These are phyloP conservation scores for Phocoena phocoena DNA, from an alignment of 2,113 vertebrate species.

Conservation along the genomic window DNA sequence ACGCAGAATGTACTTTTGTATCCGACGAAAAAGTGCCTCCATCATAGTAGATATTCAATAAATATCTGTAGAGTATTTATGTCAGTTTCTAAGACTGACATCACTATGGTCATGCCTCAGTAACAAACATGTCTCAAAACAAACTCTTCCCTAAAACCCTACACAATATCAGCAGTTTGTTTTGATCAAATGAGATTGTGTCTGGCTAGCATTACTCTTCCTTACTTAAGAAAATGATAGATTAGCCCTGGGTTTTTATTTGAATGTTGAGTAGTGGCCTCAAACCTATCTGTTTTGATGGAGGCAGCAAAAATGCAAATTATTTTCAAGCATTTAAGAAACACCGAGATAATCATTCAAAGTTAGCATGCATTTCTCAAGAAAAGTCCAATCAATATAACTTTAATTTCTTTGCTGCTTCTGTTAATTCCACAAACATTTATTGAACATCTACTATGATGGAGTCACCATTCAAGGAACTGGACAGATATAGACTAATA, in stretches of 20 bases:
- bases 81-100: background rate
- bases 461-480: background rate
- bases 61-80: background rate
- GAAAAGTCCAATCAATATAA: background rate
- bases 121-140: background rate
- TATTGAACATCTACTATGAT: background rate
- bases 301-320: background rate
- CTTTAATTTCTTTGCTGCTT: background rate
- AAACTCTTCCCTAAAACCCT: background rate
- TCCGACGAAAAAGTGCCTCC: background rate
- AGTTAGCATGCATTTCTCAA: background rate
- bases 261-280: background rate
- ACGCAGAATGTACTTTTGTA: background rate
- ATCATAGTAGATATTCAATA: background rate
- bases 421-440: background rate
- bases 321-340: slow-evolving; percentile 6
- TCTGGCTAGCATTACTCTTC: background rate
- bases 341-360: background rate
- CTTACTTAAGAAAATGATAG: background rate
- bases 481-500: background rate
- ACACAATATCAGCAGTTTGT: background rate
- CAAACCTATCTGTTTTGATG: background rate
- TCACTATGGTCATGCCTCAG: background rate
- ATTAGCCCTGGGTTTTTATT: background rate
- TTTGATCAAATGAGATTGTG: background rate